phyloP scores from a whole-genome alignment of 2,113 vertebrate genomes.

The Oncorhynchus nerka region DNA sequence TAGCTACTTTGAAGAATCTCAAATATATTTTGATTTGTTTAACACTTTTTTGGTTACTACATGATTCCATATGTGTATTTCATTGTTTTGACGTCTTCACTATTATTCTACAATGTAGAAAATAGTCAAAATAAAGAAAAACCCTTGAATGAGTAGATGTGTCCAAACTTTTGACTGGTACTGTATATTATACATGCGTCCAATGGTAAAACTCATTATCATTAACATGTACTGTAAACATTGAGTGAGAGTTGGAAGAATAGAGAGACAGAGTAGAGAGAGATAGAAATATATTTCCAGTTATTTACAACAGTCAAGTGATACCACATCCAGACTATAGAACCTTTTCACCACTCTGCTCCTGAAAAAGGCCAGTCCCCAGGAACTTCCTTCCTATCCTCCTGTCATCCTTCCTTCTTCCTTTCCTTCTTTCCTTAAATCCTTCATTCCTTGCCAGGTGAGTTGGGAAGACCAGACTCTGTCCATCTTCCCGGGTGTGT shows the following conservation, averaged over 20 bases:
- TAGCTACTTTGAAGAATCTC: too few relatives aligned
- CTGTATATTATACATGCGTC: slow-evolving; percentile 85
- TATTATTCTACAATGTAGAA: too few relatives aligned
- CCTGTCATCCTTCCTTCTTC: neutral
- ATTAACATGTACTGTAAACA: slow-evolving; percentile 96
- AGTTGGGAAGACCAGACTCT: neutral
- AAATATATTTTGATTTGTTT: too few relatives aligned
- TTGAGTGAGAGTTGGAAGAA: slow-evolving; percentile 58
- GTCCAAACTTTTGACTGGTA: too few relatives aligned
- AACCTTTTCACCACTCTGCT: slow-evolving; percentile 49
- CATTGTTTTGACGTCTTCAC: too few relatives aligned
- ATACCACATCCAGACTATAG: slow-evolving; percentile 52
- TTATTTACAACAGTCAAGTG: slow-evolving; percentile 74
- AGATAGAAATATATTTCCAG: slow-evolving; percentile 62
- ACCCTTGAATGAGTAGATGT: too few relatives aligned
- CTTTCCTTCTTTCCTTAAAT: neutral
- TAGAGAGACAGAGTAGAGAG: slow-evolving; percentile 32
- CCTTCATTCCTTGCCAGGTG: neutral
- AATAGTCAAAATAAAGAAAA: too few relatives aligned
- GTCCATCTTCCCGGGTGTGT: neutral
- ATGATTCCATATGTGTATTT: too few relatives aligned
- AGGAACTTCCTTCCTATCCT: neutral
- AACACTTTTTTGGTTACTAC: too few relatives aligned
- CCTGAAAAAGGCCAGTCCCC: slow-evolving; percentile 17
- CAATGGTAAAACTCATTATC: slow-evolving; percentile 88